Percentiles rank a stretch among this genome's conserved stretches.
Conservation (phyloP, 2,113 vertebrate species). For the Peucedramus taeniatus region DNA sequence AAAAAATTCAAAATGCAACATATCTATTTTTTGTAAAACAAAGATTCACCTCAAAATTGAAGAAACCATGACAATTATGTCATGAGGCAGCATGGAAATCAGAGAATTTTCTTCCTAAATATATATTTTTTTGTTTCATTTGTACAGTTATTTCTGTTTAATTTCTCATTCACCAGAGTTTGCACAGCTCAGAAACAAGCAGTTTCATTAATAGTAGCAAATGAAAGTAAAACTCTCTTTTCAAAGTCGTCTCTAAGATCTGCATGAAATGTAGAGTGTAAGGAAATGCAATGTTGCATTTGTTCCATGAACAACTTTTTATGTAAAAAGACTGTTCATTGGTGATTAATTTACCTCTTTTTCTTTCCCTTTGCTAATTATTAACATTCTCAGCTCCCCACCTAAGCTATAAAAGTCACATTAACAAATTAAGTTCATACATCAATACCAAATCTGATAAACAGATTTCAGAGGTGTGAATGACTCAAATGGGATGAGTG, state of each 20-base stretch:
- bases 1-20: background rate
- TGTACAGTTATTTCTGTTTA: background rate
- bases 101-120: background rate
- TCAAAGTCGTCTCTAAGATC: background rate
- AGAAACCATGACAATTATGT: background rate
- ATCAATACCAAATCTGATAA: background rate
- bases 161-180: background rate
- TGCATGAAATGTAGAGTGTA: background rate
- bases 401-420: background rate
- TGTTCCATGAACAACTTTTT: background rate
- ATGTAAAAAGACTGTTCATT: rapidly evolving
- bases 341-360: background rate
- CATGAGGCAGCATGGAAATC: background rate
- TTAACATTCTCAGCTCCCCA: background rate
- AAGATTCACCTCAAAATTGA: background rate
- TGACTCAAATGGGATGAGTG: background rate
- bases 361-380: rapidly evolving
- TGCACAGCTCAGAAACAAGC: background rate
- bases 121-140: background rate
- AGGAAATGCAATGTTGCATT: background rate
- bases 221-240: background rate
- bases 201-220: background rate
- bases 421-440: background rate
- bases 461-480: background rate
- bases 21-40: background rate